A percentile compares a stretch with the other conserved stretches of the same genome.
Conservation (phyloP, 1,140 invertebrate species). For the Oryzaephilus surinamensis region DNA sequence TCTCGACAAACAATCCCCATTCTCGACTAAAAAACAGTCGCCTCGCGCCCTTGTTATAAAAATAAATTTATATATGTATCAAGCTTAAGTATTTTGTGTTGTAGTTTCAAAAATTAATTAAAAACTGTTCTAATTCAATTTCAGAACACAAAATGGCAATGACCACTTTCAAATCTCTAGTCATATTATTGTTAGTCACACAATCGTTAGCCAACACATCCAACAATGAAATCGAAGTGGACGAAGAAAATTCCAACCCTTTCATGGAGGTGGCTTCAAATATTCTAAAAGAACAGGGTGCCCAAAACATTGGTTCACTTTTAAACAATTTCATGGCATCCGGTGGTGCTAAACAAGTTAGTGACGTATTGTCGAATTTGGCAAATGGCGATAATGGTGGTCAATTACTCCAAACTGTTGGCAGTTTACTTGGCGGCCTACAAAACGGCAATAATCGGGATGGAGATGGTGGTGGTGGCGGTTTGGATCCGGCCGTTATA, state of each 20-base stretch:
- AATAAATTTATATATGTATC: too few species aligned
- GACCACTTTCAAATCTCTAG: constrained; percentile 14
- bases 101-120: too few species aligned
- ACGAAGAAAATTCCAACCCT: constrained; percentile 1
- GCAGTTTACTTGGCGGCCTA: constrained; percentile 33
- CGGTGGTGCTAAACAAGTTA: constrained; percentile 34
- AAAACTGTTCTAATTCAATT: constrained; percentile 1
- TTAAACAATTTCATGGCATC: constrained; percentile 47
- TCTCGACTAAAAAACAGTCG: too few species aligned
- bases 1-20: too few species aligned
- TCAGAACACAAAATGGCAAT: too few species aligned
- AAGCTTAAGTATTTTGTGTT: too few species aligned
- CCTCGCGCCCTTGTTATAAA: too few species aligned
- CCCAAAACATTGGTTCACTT: constrained; percentile 38
- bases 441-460: constrained; percentile 20
- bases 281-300: constrained; percentile 37
- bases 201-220: constrained; percentile 7
- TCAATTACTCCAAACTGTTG: constrained; percentile 37
- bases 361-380: constrained; percentile 20
- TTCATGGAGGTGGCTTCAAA: constrained; percentile 7
- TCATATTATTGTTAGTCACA: constrained; percentile 6
- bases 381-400: constrained; percentile 19
- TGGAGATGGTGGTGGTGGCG: constrained; percentile 1
- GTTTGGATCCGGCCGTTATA: constrained; percentile 38
- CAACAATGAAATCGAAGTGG: constrained; percentile 10